A percentile compares a stretch with the other conserved stretches of the same genome.
Conservation (phyloP, 2,113 vertebrate species). For the Caretta caretta region DNA sequence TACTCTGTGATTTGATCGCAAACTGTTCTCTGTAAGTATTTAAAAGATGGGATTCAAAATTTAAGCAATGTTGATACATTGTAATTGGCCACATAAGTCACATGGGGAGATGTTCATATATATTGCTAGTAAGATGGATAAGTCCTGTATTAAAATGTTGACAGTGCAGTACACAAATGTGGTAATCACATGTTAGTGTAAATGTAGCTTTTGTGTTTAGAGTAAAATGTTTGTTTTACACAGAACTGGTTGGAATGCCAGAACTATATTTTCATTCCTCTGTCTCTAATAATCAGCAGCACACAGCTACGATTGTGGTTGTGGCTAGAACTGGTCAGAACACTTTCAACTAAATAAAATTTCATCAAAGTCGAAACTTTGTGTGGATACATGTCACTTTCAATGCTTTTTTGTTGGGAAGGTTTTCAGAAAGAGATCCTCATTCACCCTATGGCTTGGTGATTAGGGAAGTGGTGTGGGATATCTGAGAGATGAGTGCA, state of each 20-base stretch:
- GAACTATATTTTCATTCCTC: neutral
- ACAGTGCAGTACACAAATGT: neutral
- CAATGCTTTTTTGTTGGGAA: neutral
- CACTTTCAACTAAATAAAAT: neutral
- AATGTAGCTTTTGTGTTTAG: neutral
- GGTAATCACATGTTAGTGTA: neutral
- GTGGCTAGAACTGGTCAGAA: neutral
- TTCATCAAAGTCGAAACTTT: neutral
- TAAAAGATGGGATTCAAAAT: neutral
- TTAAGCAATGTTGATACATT: neutral
- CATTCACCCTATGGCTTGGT: neutral
- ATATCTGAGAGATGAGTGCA: neutral
- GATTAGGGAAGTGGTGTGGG: neutral
- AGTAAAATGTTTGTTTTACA: neutral
- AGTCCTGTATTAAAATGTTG: neutral
- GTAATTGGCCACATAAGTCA: neutral
- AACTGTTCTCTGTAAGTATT: neutral
- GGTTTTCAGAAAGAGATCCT: neutral
- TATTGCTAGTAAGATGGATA: neutral
- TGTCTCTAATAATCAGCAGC: neutral
- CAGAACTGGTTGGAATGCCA: neutral
- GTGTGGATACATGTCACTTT: neutral
- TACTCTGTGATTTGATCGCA: neutral
- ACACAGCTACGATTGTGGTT: neutral
- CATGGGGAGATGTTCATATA: neutral